phyloP scores from a whole-genome alignment of 1,140 invertebrate genomes.

The Neoseiulus cucumeris region DNA sequence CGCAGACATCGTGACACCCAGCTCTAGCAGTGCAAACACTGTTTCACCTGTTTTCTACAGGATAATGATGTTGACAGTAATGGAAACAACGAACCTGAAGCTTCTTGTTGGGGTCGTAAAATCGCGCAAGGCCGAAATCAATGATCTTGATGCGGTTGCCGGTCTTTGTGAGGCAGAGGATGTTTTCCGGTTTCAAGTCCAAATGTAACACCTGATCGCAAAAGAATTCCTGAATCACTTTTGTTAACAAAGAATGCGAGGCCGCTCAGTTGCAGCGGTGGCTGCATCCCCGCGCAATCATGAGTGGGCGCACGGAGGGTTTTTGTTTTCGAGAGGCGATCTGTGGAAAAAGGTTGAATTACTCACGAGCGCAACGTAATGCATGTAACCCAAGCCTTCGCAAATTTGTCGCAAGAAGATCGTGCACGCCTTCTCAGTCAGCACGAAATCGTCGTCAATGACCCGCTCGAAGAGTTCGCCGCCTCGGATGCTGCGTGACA shows the following conservation, averaged over 20 bases:
- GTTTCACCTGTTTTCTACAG: too few relatives aligned
- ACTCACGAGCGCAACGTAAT: slow-evolving; percentile 38
- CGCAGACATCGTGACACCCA: too few relatives aligned
- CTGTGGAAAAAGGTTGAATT: not conserved
- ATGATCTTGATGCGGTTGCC: slow-evolving; percentile 96
- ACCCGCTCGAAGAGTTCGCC: slow-evolving; percentile 95
- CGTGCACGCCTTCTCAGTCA: slow-evolving; percentile 82
- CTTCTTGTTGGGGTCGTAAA: slow-evolving; percentile 76
- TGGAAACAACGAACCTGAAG: slow-evolving; percentile 28
- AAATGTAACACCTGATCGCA: slow-evolving; percentile 61
- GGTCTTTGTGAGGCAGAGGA: slow-evolving; percentile 74
- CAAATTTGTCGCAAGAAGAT: slow-evolving; percentile 94
- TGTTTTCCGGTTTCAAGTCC: slow-evolving; percentile 96
- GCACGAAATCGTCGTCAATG: slow-evolving; percentile 87
- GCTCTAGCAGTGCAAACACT: too few relatives aligned
- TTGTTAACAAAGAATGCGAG: not conserved
- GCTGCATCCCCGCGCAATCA: not conserved
- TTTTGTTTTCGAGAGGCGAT: not conserved
- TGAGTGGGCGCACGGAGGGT: not conserved
- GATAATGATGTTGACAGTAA: slow-evolving; percentile 17
- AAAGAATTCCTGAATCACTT: not conserved
- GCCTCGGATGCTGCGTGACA: slow-evolving; percentile 57
- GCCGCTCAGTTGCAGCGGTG: not conserved
- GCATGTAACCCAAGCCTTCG: slow-evolving; percentile 88
- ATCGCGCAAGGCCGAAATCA: slow-evolving; percentile 80